Base-by-base conservation (phyloP, 1,140 invertebrate genomes). In the Sweltsa coloradensis region DNA sequence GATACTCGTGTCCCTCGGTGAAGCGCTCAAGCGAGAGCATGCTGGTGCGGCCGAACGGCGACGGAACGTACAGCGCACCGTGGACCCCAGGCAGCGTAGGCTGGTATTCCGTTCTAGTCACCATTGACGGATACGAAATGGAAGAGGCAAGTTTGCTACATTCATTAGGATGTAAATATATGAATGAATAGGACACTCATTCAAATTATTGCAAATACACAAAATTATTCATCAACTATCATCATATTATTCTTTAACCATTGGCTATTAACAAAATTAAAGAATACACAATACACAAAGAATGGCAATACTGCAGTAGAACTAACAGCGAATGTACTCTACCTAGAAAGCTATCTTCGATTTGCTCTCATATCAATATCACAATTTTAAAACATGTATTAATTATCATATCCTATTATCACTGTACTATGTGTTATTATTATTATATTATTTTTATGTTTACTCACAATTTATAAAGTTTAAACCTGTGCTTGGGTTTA, bases 81-180 rank as follows among this genome's bases (percentile, higher is more conserved):
- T 99, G 95, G 95, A 92, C 87, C 23, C 95, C 95, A 7, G 79
- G 81, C 26, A 81, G 78, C n/a, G 74, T 86, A 6, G 94, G 95
- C 6, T 79, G 78, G 64, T 98, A 96, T 65, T 82, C 84, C 21
- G 76, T 98, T 27, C 75, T 83, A 51, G 84, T 93, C 34, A 83
- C 78, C 18, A 80, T 97, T 37, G 93, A 97, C 66, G 89, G 89
- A 25, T 85, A 84, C 53, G 76, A 76, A 1, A 77, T 87, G 65
- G 82, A 82, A 59, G 83, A 85, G 73, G 89, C 91, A 41, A 11
- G 29, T 37, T 24, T 5, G 19, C 22, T 31, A 51, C 18, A 5
- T 3, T 49, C 14, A 5, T 13, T 47, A 3, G 18, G 29, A n/a
- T 9, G 2, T 26, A 27, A 27, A 47, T 46, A 18, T n/a, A 24